Evolutionary conservation across 2,888 invertebrate genomes (phyloP), one percentile per base, ranked within the genome.

Genomic region (Tipula helvola): DNA sequence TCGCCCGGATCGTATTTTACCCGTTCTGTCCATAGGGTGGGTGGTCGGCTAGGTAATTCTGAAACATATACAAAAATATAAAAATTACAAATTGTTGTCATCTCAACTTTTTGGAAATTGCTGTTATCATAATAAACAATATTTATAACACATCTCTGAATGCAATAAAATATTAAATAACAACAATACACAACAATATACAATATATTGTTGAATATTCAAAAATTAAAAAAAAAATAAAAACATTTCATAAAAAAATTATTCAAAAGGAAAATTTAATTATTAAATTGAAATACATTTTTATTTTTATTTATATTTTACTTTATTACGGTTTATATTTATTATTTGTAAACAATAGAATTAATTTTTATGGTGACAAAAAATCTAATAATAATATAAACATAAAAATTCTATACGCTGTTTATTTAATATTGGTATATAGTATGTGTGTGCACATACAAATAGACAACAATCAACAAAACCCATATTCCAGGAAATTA

Each of bases 1-100:
- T 96, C 95, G 18, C 95, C 95, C 0, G 94, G 94, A 89, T 94
- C 94, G 91, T 95, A 94, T 89, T 95, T 94, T 88, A 94, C 94
- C 88, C 94, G 93, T 89, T 94, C 94, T 12, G 95, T 94, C 89
- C 93, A 93, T 89, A 96, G 94, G 88, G 92, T 92, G 71, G 95
- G 96, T 85, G 94, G 93, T 86, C 93, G 92, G 87, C 94, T 93
- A 28, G 95, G 95, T 57, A 88, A 86, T 87, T 88, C 88, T 88
- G 87, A 36, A 87, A 87, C 5, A 16, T 16, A 52, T n/a, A 16
- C 16, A 16, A 71, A 3, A 71, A 28, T 28, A 71, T 1, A 10
- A 28, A n/a, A 52, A 47, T 12, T 57, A 18, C 3, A 84, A 41
- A 39, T 84, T 39, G 39, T 39, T 2, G 39, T 28, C 28, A 39